A percentile compares a stretch with the other conserved stretches of the same genome.
Conservation (phyloP, 2,888 invertebrate species). For the Neoitamus cyanurus region DNA sequence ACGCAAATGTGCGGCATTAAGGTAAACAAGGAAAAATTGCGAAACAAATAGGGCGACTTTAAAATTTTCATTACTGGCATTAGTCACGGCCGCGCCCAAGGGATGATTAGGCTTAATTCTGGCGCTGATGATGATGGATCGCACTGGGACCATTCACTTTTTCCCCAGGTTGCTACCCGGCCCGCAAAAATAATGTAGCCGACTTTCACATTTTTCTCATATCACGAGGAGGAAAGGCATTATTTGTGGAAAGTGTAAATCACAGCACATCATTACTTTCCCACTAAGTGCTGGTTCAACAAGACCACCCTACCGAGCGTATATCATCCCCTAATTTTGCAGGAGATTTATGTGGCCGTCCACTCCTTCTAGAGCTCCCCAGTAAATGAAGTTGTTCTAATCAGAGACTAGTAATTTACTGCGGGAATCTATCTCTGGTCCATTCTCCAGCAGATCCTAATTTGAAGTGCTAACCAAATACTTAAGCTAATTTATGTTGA, state of each 20-base stretch:
- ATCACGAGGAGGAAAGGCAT: slow-evolving; percentile 2
- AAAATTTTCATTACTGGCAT: not conserved
- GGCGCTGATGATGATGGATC: not conserved
- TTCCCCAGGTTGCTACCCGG: not conserved
- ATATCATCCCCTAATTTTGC: not conserved
- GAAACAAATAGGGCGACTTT: not conserved
- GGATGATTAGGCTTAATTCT: not conserved
- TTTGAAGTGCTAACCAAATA: slow-evolving; percentile 43
- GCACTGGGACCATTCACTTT: not conserved
- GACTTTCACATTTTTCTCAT: not conserved
- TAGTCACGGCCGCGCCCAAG: not conserved
- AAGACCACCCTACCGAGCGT: not conserved
- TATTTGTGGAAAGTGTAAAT: slow-evolving; percentile 17
- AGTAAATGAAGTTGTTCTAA: slow-evolving; percentile 18
- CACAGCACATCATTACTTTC: slow-evolving; percentile 23
- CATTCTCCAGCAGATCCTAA: slow-evolving; percentile 9
- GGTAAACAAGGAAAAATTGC: not conserved
- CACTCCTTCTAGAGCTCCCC: not conserved
- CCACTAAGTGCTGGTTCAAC: slow-evolving; percentile 23
- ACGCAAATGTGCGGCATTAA: not conserved
- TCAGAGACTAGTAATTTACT: slow-evolving; percentile 27
- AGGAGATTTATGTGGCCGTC: not conserved
- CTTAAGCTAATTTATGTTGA: slow-evolving; percentile 41
- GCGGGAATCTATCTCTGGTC: slow-evolving; percentile 22
- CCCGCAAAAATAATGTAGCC: not conserved